phyloP scores from a whole-genome alignment of 2,113 vertebrate species.

The Leptobrachium leishanense region DNA sequence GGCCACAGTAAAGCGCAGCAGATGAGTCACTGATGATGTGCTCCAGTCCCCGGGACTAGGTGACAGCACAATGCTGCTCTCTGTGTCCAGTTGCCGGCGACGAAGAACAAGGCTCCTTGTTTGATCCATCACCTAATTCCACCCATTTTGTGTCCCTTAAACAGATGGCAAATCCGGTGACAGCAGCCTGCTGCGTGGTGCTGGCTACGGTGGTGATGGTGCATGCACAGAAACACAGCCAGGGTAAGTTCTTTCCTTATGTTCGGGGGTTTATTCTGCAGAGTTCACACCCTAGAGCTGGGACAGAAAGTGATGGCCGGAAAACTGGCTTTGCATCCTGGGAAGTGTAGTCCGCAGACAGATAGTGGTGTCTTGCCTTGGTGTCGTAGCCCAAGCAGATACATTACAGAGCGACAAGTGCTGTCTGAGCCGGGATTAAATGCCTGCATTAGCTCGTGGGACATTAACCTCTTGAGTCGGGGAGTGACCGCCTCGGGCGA shows the following conservation, averaged over 20 bases:
- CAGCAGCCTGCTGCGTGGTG: constrained; percentile 86
- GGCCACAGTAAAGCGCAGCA: neutral
- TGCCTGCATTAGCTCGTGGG: neutral
- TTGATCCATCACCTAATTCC: constrained; percentile 20
- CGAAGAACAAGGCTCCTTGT: neutral
- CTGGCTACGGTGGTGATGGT: constrained; percentile 84
- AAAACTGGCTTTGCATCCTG: no score
- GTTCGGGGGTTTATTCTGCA: neutral
- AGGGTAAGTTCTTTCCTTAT: constrained; percentile 76
- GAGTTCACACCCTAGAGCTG: no score
- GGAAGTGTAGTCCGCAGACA: no score
- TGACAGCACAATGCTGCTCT: constrained; percentile 9
- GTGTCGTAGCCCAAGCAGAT: no score
- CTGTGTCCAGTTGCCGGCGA: neutral
- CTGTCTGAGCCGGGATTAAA: neutral
- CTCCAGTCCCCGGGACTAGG: neutral
- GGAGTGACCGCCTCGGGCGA: neutral
- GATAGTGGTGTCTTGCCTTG: no score
- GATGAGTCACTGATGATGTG: constrained; percentile 11
- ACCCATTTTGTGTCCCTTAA: constrained; percentile 60
- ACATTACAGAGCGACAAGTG: neutral
- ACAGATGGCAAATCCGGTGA: constrained; percentile 93
- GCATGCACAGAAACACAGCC: constrained; percentile 87
- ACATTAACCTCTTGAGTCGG: neutral
- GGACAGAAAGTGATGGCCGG: no score